Base-by-base conservation (phyloP, 2,888 invertebrate species). In the Hydriomena furcata region DNA sequence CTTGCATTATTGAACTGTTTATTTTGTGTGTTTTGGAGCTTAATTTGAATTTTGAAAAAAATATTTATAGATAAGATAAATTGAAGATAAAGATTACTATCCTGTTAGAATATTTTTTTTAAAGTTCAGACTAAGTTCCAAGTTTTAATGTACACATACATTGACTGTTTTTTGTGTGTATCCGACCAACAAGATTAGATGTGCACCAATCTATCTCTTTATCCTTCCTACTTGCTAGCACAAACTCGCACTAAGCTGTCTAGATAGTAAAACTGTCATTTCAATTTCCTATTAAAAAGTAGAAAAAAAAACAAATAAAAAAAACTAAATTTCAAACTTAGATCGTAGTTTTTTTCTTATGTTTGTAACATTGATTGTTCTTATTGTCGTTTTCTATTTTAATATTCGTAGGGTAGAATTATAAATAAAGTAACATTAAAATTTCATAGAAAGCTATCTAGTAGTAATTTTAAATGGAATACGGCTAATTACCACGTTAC, bases 171-270 rank as follows among this genome's bases (percentile, higher is more conserved):
- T 75, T 56, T 84, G 32, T 55, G 77, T 88, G 75, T 82, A 73
- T 67, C 73, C 75, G 84, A 86, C 88, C 88, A 85, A 85, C 50
- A 81, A 88, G 87, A 84, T 85, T 74, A 73, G 71, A 77, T 79
- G 69, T 81, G 84, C 87, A 87, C 88, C n/a, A 72, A 63, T 59
- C 74, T 78, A 35, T 78, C 72, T 79, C 49, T 68, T 60, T 60
- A 67, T 77, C 69, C 62, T 69, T 77, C 73, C 63, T 65, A 57
- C 45, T 52, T 53, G 54, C 57, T 60, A 43, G 61, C 58, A 61
- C 61, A 43, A 68, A 63, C 60, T 59, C 63, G 62, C 74, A 66
- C 58, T 60, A 60, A 59, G 62, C 71, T 72, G 68, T 69, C 71
- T 67, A 65, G 65, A 68, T 61, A 59, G 65, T 73, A 62, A 68